Percentiles rank a stretch among this genome's conserved stretches.
phyloP scores from a whole-genome alignment of 2,888 invertebrate species.

The Parnassius glacialis region DNA sequence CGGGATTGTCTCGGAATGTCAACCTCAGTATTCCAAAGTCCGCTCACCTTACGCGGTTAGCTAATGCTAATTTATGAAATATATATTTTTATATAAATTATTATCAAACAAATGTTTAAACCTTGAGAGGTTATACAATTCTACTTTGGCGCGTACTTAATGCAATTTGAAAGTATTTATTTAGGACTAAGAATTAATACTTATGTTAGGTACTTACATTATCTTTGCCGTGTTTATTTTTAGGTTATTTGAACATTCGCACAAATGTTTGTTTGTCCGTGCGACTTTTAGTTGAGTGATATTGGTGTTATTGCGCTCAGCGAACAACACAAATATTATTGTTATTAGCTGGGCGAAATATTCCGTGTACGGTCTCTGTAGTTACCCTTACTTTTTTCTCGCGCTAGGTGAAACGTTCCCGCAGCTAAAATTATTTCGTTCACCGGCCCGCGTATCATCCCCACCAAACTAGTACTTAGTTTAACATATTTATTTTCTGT shows the following conservation, averaged over 20 bases:
- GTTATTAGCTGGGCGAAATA: background rate
- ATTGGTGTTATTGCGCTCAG: background rate
- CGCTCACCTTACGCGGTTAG: too few relatives aligned
- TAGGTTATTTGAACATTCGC: background rate
- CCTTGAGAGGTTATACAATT: too few relatives aligned
- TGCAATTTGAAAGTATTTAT: background rate
- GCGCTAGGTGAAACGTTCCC: too few relatives aligned
- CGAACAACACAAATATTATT: too few relatives aligned
- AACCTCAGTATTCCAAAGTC: too few relatives aligned
- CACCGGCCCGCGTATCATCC: background rate
- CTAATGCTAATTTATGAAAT: too few relatives aligned
- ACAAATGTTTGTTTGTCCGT: background rate
- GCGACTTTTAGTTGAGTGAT: background rate
- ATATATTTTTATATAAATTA: too few relatives aligned
- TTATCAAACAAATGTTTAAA: too few relatives aligned
- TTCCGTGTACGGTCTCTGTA: too few relatives aligned
- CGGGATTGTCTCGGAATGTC: too few relatives aligned
- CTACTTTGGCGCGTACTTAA: background rate
- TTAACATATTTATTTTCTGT: slow-evolving; percentile 20
- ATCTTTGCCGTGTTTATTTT: slow-evolving; percentile 6
- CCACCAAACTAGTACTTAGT: slow-evolving; percentile 12
- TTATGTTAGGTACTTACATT: background rate
- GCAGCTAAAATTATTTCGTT: too few relatives aligned
- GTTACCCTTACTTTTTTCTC: background rate
- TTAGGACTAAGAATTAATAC: background rate